A percentile compares a stretch with the other conserved stretches of the same genome.
Evolutionary conservation across 2,888 invertebrate genomes (phyloP).

Genomic region (Thereva nobilitata): DNA sequence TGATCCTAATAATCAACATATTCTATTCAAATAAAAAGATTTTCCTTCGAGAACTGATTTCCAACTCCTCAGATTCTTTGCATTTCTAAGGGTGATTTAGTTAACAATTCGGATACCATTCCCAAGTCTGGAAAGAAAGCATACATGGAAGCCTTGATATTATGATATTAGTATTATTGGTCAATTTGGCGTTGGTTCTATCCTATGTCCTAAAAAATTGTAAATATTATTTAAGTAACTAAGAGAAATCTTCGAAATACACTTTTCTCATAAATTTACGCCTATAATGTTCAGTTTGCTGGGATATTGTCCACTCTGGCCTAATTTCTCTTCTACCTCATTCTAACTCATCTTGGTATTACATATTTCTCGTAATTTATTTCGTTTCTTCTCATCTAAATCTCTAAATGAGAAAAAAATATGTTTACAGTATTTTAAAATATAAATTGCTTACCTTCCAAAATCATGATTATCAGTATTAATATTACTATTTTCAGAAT

Average conservation of each 20-base stretch:
- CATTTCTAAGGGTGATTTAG: too few species aligned
- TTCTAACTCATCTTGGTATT: constrained; percentile 95
- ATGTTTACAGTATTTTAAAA: too few species aligned
- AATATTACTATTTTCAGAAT: constrained; percentile 51
- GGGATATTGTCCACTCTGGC: constrained; percentile 72
- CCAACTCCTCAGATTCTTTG: too few species aligned
- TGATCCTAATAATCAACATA: too few species aligned
- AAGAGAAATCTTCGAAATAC: not conserved
- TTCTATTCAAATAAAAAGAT: too few species aligned
- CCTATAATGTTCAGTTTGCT: constrained; percentile 89
- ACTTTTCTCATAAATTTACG: constrained; percentile 87
- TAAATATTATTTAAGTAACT: not conserved
- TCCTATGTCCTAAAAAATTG: constrained; percentile 36
- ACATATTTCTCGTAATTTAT: constrained; percentile 87
- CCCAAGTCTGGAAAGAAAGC: too few species aligned
- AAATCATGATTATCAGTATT: constrained; percentile 34
- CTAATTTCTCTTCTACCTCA: constrained; percentile 76
- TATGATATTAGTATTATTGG: too few species aligned
- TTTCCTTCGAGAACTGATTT: too few species aligned
- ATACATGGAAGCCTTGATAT: too few species aligned
- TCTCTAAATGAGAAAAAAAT: constrained; percentile 56
- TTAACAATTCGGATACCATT: too few species aligned
- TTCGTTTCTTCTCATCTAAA: constrained; percentile 71
- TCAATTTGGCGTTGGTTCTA: too few species aligned
- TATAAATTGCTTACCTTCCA: constrained; percentile 2